These are phyloP conservation scores for Platycheirus albimanus DNA, from an alignment of 2,888 invertebrate genomes.

Conservation along the genomic window DNA sequence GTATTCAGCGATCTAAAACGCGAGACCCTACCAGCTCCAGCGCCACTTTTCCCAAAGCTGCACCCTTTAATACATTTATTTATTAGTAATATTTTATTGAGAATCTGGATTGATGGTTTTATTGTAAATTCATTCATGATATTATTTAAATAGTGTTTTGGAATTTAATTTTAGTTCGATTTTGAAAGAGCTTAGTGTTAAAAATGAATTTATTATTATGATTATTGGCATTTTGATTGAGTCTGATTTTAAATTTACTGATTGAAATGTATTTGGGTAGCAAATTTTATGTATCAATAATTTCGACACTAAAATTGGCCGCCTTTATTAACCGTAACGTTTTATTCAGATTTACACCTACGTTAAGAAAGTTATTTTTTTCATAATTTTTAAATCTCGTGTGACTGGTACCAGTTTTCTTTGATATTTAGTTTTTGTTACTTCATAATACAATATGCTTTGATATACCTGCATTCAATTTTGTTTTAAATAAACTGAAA, in stretches of 20 bases:
- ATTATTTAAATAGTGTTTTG: slow-evolving; percentile 1
- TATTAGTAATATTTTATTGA: slow-evolving; percentile 3
- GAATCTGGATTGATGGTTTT: background rate
- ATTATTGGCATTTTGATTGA: background rate
- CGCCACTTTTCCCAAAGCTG: background rate
- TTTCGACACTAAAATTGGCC: background rate
- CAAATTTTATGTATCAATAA: background rate
- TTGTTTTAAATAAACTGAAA: too few species aligned
- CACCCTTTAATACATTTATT: slow-evolving; percentile 24
- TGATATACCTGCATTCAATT: too few species aligned
- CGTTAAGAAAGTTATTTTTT: background rate
- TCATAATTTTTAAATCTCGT: too few species aligned
- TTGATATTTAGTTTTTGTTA: too few species aligned
- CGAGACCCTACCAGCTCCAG: too few species aligned
- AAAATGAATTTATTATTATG: slow-evolving; percentile 8
- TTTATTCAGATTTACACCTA: slow-evolving; percentile 11
- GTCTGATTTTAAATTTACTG: background rate
- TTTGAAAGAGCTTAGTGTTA: background rate
- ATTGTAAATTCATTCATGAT: slow-evolving; percentile 19
- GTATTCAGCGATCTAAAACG: background rate
- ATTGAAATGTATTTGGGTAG: background rate
- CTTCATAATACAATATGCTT: too few species aligned
- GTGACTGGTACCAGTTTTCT: too few species aligned
- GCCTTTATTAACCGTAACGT: background rate
- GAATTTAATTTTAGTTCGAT: background rate